phyloP scores from a whole-genome alignment of 2,113 vertebrate genomes.

The Brachyistius frenatus region DNA sequence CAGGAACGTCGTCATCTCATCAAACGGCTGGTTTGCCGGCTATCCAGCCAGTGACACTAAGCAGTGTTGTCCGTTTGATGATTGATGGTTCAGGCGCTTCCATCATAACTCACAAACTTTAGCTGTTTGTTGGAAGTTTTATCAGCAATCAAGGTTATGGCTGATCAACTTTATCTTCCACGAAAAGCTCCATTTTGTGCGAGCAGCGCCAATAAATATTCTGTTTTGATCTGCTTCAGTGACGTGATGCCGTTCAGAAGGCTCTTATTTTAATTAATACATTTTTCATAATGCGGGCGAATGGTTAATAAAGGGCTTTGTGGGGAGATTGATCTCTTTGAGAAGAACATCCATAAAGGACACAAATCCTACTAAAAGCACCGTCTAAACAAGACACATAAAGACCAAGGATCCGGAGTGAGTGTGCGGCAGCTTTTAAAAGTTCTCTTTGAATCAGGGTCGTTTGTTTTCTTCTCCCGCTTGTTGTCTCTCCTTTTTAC shows the following conservation, averaged over 20 bases:
- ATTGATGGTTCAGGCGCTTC: slow-evolving; percentile 31
- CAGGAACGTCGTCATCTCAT: slow-evolving; percentile 3
- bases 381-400: slow-evolving; percentile 57
- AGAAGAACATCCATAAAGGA: slow-evolving; percentile 73
- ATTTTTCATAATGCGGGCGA: slow-evolving; percentile 77
- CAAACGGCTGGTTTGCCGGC: not conserved
- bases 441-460: not conserved
- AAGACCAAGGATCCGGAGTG: slow-evolving; percentile 55
- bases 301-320: slow-evolving; percentile 78
- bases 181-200: slow-evolving; percentile 29
- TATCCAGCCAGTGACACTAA: slow-evolving; percentile 14
- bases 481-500: not conserved
- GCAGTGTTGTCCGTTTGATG: slow-evolving; percentile 8
- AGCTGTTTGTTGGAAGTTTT: slow-evolving; percentile 15
- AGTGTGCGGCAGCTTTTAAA: slow-evolving; percentile 24
- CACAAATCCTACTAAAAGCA: slow-evolving; percentile 85
- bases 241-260: slow-evolving; percentile 59
- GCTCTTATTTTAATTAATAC: slow-evolving; percentile 85
- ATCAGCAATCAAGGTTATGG: slow-evolving; percentile 55
- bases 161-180: slow-evolving; percentile 55
- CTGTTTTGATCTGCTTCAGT: slow-evolving; percentile 72
- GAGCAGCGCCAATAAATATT: slow-evolving; percentile 73
- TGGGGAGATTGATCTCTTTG: slow-evolving; percentile 76
- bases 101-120: slow-evolving; percentile 68
- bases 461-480: slow-evolving; percentile 4